Evolutionary conservation across 2,113 vertebrate species (phyloP), one percentile per base, ranked within the genome.

Genomic region (Tenebrosternarchus preto): DNA sequence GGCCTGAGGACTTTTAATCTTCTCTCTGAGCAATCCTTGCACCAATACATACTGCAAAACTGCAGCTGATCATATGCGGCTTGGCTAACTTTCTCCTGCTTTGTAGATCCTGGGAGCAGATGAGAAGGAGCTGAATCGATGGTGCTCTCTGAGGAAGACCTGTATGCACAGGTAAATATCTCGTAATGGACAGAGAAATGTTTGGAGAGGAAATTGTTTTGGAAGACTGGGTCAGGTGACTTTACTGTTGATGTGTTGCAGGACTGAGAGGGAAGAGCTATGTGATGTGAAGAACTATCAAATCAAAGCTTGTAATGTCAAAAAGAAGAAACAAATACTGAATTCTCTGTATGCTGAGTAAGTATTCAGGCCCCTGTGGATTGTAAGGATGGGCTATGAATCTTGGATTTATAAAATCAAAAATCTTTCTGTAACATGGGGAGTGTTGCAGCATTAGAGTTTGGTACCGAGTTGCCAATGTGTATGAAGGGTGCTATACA

Each of bases 91-190:
- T 7, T 50, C 55, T 31, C 20, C 11, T 16, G 46, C 3, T 9
- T 36, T 29, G 46, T 83, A 98, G 96, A 92, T 98, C 86, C 87
- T 98, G 12, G 81, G 68, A 0, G 94, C 95, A 0, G 89, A 96
- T 0, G 96, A 98, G 83, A 94, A 92, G 75, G 96, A 98, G 43
- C 90, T 98, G 85, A 98, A 98, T 86, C 89, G 88, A 2, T 98
- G 96, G 96, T 95, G 93, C 70, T 95, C 96, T 9, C 89, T 97
- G 83, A 95, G 90, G 90, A 98, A 96, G 89, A 95, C 95, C 6
- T 98, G 96, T 93, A 97, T 97, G 95, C 96, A 93, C 90, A 94
- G 96, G 96, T 97, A 88, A 67, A 55, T 15, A 7, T 31, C 53
- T 77, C 7, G 29, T 6, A n/a, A 4, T 73, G n/a, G 11, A 15